A percentile compares a stretch with the other conserved stretches of the same genome.
These are phyloP conservation scores for Neomorphus geoffroyi DNA, from an alignment of 2,797 vertebrate species.

Conservation along the genomic window DNA sequence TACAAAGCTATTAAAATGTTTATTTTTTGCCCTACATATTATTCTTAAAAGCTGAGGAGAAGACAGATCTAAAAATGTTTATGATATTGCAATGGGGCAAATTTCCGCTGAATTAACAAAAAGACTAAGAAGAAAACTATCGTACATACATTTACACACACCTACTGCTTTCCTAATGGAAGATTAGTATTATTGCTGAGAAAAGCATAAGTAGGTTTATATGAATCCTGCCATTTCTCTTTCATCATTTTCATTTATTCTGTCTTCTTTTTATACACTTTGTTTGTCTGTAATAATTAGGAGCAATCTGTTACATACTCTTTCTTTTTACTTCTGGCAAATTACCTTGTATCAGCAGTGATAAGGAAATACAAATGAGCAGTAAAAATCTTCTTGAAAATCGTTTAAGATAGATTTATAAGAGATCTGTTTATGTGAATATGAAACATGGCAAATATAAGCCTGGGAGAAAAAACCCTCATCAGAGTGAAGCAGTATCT, in stretches of 20 bases:
- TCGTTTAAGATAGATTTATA: background rate
- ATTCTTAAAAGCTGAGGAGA: background rate
- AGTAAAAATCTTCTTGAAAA: constrained; percentile 29
- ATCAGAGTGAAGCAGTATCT: background rate
- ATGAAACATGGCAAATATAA: constrained; percentile 1
- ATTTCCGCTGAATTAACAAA: background rate
- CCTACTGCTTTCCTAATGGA: background rate
- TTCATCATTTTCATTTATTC: background rate
- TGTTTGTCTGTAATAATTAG: background rate
- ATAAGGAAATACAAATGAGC: constrained; percentile 16
- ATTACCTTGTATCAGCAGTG: background rate
- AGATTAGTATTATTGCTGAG: background rate
- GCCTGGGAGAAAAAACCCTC: background rate
- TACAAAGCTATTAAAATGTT: background rate
- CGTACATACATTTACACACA: background rate
- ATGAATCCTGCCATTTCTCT: background rate
- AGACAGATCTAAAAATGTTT: background rate
- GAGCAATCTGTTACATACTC: background rate
- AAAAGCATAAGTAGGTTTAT: background rate
- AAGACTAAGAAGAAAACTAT: background rate
- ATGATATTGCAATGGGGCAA: background rate
- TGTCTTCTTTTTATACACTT: background rate
- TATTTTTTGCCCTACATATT: rapidly evolving
- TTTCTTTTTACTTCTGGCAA: background rate
- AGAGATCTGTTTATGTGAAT: background rate